Conservation (phyloP, 2,888 invertebrate species). For the Halictus ligatus region DNA sequence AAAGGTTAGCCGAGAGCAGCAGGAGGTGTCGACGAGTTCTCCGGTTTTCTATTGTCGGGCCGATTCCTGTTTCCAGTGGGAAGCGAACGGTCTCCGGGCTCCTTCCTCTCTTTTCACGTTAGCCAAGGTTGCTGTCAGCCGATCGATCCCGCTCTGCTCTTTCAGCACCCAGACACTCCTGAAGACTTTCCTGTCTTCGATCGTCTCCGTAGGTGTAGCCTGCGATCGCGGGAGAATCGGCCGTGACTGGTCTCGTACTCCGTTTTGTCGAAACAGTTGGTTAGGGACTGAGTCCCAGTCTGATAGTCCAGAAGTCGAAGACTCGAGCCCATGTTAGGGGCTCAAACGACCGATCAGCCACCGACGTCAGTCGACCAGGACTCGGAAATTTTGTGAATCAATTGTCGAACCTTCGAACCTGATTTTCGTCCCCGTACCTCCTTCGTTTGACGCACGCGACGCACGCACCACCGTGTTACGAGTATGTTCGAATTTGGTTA, state of each 20-base stretch:
- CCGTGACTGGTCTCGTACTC: neutral
- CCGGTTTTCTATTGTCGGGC: neutral
- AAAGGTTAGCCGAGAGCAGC: neutral
- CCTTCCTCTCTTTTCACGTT: neutral
- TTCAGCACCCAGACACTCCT: neutral
- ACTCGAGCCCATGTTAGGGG: neutral
- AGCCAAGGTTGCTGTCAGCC: neutral
- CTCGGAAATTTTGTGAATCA: neutral
- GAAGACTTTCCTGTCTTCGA: neutral
- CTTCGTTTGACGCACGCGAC: too few species aligned
- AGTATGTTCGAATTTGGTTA: neutral
- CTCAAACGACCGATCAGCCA: neutral
- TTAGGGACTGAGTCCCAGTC: neutral
- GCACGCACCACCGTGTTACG: neutral
- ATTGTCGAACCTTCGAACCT: too few species aligned
- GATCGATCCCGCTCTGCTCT: neutral
- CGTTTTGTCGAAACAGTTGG: neutral
- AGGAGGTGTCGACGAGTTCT: neutral
- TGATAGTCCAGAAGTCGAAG: too few species aligned
- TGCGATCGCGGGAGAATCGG: neutral
- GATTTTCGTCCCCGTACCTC: too few species aligned
- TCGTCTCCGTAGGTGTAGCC: neutral
- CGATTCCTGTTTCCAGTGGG: constrained; percentile 3
- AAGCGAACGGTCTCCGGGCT: neutral
- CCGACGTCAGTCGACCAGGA: neutral